Evolutionary conservation across 2,888 invertebrate genomes (phyloP), one percentile per base, ranked within the genome.

Genomic region (Prenolepis imparis): DNA sequence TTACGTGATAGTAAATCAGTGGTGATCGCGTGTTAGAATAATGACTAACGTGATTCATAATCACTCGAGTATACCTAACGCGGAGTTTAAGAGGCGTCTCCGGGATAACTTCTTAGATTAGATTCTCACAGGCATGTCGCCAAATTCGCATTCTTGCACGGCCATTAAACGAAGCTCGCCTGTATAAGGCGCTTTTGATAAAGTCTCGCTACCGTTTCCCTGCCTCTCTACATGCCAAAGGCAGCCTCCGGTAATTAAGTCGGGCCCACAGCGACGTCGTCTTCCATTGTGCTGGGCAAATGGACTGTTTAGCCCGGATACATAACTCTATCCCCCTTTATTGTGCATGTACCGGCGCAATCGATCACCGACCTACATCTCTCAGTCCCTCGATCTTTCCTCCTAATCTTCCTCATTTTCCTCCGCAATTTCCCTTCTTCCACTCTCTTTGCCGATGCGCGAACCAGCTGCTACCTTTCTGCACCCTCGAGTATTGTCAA

Each of bases 281-380:
- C 18, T 85, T 86, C 90, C 88, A 93, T 92, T 93, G 92, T 93
- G 75, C 84, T 61, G 85, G 89, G 91, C 90, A 92, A 93, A 93
- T 93, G 89, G 93, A 88, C 92, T 93, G 91, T 92, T 92, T 92
- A 93, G 88, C 85, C 86, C 88, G 87, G 90, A 90, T 90, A 93
- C 91, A 92, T 86, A 92, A 90, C 86, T 90, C 86, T 88, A 87
- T 89, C 89, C 83, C 83, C 87, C 87, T 87, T 91, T 91, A 91
- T 90, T 87, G 88, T 89, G 89, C 89, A 88, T 89, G 87, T 88
- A 90, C 85, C 85, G 77, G 78, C 85, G 70, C 85, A 87, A 93
- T 92, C 92, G 92, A 93, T 93, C 91, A 90, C 86, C 87, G 66
- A 52, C 84, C 81, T 82, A 73, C 73, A 73, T 84, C 85, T 83